A percentile compares a stretch with the other conserved stretches of the same genome.
Conservation (phyloP, 2,797 vertebrate species). For the Geotrypetes seraphini region DNA sequence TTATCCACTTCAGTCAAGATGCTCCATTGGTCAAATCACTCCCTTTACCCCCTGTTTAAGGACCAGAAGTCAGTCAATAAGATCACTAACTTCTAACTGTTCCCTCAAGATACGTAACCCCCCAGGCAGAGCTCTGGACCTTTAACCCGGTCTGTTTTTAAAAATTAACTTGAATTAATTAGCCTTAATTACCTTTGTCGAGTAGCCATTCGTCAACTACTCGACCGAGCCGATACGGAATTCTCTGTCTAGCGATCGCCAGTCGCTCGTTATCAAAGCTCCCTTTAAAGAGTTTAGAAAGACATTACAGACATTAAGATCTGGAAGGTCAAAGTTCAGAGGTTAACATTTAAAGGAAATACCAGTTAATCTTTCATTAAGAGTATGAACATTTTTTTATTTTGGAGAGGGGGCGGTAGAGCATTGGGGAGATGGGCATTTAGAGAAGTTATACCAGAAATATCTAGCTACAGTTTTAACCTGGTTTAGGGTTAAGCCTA, state of each 20-base stretch:
- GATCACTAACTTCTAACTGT: background rate
- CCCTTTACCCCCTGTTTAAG: no score
- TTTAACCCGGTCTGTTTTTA: conserved; percentile 49
- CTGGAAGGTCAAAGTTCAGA: conserved; percentile 41
- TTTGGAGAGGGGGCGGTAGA: no score
- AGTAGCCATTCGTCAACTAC: conserved; percentile 99
- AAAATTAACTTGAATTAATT: conserved; percentile 68
- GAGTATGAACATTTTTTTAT: no score
- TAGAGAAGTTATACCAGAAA: no score
- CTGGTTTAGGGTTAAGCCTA: no score
- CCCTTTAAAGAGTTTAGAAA: conserved; percentile 98
- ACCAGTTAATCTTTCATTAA: no score
- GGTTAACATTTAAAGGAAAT: no score
- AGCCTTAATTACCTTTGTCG: conserved; percentile 98
- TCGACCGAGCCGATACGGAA: conserved; percentile 98
- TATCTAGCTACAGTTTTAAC: no score
- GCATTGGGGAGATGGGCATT: no score
- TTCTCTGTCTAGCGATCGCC: conserved; percentile 99
- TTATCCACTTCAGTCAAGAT: no score
- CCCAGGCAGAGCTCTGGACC: conserved; percentile 64
- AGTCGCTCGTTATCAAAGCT: conserved; percentile 98
- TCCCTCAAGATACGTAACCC: background rate
- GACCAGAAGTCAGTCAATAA: no score
- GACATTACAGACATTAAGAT: conserved; percentile 74
- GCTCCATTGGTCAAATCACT: no score